Evolutionary conservation across 30 jellyfish, hydroid and myxozoan species (phyloP).

Genomic region (Rhopilema esculentum): DNA sequence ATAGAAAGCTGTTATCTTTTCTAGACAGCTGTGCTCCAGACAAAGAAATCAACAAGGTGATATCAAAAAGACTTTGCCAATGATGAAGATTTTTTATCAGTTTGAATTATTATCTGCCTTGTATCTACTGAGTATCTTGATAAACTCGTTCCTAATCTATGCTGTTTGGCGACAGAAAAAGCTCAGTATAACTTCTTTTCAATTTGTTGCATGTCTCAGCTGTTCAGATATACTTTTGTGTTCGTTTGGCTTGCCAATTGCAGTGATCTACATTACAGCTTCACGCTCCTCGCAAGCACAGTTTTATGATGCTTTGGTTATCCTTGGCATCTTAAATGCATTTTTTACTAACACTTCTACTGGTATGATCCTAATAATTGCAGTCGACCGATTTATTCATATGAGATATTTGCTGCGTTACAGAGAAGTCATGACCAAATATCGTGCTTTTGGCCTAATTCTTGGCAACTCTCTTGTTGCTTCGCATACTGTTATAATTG

Average conservation of each 20-base stretch:
- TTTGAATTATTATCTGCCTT: not conserved
- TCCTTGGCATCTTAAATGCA: not conserved
- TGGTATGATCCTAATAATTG: conserved; percentile 17
- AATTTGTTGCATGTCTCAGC: conserved; percentile 28
- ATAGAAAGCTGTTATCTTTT: no score
- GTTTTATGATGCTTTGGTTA: not conserved
- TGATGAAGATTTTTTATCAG: not conserved
- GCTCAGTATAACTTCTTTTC: conserved; percentile 1
- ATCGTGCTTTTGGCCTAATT: conserved; percentile 24
- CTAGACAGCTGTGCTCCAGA: no score
- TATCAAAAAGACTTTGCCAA: not conserved
- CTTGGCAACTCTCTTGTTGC: conserved; percentile 23
- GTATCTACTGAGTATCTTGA: not conserved
- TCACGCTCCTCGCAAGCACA: not conserved
- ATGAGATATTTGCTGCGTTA: conserved; percentile 31
- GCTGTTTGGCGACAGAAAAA: conserved; percentile 32
- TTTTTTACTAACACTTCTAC: conserved; percentile 39
- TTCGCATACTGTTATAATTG: not conserved
- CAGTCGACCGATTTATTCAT: conserved; percentile 63
- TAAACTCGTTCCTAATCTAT: conserved; percentile 6
- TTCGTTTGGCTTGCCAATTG: not conserved
- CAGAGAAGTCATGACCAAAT: conserved; percentile 33
- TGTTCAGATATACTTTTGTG: conserved; percentile 29
- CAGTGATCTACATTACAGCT: not conserved
- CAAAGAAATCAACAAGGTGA: no score